Percentiles rank a stretch among this genome's conserved stretches.
Conservation (phyloP, 2,888 invertebrate species). For the Tryphoninae sp. region DNA sequence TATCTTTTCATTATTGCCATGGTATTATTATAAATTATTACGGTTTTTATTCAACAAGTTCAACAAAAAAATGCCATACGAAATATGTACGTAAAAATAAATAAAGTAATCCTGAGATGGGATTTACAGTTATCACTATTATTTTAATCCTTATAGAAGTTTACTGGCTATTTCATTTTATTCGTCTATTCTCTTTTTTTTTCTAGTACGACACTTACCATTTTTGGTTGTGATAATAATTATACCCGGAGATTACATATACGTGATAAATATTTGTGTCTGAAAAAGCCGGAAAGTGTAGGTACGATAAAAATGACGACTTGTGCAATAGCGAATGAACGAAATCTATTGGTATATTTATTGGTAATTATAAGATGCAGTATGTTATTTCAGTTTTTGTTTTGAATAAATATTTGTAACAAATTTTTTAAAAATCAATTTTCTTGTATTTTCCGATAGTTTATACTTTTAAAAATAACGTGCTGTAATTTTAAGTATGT, state of each 20-base stretch:
- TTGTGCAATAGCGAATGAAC: slow-evolving; percentile 43
- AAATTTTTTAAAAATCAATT: too few species aligned
- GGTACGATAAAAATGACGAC: slow-evolving; percentile 15
- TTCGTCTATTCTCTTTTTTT: not conserved
- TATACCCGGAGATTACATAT: slow-evolving; percentile 1
- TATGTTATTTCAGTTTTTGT: too few species aligned
- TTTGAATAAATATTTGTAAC: too few species aligned
- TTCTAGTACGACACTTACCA: not conserved
- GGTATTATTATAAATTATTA: not conserved
- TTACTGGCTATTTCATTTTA: not conserved
- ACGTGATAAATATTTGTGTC: slow-evolving; percentile 34
- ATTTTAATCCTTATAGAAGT: too few species aligned
- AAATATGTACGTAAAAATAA: not conserved
- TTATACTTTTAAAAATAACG: too few species aligned
- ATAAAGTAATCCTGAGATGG: too few species aligned
- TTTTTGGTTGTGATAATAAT: not conserved
- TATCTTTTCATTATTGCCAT: not conserved
- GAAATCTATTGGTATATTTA: slow-evolving; percentile 36
- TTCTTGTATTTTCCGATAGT: too few species aligned
- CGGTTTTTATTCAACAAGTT: not conserved
- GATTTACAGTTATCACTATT: too few species aligned
- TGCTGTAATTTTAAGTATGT: too few species aligned
- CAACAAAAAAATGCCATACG: not conserved
- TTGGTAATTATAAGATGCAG: slow-evolving; percentile 1
- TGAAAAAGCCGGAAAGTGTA: not conserved